These are phyloP conservation scores for Sylvietta virens DNA, from an alignment of 2,113 vertebrate species.

Conservation along the genomic window DNA sequence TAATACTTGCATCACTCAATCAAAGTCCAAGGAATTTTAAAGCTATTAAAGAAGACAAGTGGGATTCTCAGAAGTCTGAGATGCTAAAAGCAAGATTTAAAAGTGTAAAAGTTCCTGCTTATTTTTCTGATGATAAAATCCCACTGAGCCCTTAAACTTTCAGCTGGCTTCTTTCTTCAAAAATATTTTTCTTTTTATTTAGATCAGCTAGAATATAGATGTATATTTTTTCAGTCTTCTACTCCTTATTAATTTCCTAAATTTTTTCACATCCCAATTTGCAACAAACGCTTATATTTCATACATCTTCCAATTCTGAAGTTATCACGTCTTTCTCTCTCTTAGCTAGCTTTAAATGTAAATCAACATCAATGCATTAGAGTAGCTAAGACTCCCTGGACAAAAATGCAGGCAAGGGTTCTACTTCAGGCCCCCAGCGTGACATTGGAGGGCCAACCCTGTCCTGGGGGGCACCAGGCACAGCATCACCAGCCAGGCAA, in stretches of 20 bases:
- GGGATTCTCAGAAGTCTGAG: not conserved
- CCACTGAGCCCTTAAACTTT: not conserved
- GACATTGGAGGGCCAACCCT: fast-evolving
- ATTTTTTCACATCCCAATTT: not conserved
- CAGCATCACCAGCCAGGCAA: not conserved
- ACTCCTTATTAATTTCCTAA: not conserved
- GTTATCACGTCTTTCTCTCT: not conserved
- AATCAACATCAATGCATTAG: not conserved
- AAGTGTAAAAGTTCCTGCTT: not conserved
- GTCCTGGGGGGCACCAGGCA: not conserved
- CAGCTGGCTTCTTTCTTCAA: not conserved
- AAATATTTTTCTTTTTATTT: not conserved
- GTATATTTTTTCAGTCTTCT: not conserved
- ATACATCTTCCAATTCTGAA: not conserved
- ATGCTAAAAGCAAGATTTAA: not conserved
- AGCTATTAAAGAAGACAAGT: not conserved
- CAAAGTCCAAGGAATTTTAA: not conserved
- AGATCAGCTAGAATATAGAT: not conserved
- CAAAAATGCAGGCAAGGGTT: not conserved
- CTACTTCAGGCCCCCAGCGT: not conserved
- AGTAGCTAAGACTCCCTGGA: not conserved
- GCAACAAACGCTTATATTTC: not conserved
- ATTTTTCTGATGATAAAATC: not conserved
- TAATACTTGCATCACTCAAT: not conserved
- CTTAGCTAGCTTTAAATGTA: not conserved